phyloP scores from a whole-genome alignment of 1,140 invertebrate species.

The Micrasema longulum region DNA sequence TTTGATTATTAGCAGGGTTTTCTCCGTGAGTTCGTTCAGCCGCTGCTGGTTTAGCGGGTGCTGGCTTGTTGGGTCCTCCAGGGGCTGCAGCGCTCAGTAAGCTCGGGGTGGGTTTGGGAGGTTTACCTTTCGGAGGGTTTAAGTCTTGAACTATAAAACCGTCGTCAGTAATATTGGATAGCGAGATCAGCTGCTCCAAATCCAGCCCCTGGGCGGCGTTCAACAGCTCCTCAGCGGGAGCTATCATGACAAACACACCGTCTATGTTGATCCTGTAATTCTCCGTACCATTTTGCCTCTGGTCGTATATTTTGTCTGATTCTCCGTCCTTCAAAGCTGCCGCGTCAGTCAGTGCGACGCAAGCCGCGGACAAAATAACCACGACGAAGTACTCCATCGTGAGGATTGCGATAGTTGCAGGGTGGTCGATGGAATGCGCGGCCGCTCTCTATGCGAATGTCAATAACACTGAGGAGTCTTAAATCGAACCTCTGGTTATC shows the following conservation, averaged over 20 bases:
- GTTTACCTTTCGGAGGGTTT: constrained; percentile 1
- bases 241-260: constrained; percentile 73
- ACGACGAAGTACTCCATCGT: constrained; percentile 19
- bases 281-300: constrained; percentile 77
- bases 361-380: constrained; percentile 46
- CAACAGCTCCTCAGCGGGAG: constrained; percentile 70
- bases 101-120: neutral
- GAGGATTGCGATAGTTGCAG: constrained; percentile 1
- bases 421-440: constrained; percentile 6
- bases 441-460: constrained; percentile 36
- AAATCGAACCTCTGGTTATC: constrained; percentile 36
- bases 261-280: constrained; percentile 76
- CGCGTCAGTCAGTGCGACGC: constrained; percentile 48
- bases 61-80: constrained; percentile 11
- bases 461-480: constrained; percentile 46
- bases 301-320: constrained; percentile 69
- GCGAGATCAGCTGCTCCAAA: constrained; percentile 59
- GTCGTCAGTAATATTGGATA: constrained; percentile 57
- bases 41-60: constrained; percentile 49
- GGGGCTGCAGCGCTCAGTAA: neutral
- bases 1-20: constrained; percentile 13
- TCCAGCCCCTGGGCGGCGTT: constrained; percentile 58
- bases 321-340: constrained; percentile 54
- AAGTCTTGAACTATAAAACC: constrained; percentile 4
- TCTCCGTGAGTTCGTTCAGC: too few relatives aligned